phyloP scores from a whole-genome alignment of 2,797 vertebrate genomes.

The Micrastur ruficollis region DNA sequence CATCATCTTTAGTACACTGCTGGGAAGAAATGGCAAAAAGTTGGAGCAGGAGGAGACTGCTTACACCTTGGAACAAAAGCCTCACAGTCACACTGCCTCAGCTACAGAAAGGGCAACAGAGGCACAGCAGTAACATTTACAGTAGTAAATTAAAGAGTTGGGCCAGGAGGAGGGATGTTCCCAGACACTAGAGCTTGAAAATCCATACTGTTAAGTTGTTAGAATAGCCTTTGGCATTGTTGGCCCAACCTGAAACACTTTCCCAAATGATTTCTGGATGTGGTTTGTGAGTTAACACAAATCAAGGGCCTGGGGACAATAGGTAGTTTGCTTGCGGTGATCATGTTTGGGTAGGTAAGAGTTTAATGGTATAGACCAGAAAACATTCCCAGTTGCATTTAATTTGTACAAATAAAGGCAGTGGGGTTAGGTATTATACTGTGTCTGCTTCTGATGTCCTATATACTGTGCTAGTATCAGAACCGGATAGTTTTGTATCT shows the following conservation, averaged over 20 bases:
- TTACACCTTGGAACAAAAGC: not conserved
- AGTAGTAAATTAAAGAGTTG: not conserved
- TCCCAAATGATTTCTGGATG: slow-evolving; percentile 46
- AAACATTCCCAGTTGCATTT: not conserved
- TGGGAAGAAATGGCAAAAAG: not conserved
- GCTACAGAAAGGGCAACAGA: not conserved
- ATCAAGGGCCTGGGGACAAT: slow-evolving; percentile 5
- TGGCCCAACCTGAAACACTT: slow-evolving; percentile 21
- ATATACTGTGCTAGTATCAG: not conserved
- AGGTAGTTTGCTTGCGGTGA: not conserved
- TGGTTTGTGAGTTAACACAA: slow-evolving; percentile 37
- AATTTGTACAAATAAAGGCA: not conserved
- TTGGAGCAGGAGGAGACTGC: not conserved
- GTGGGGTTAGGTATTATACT: not conserved
- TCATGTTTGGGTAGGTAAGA: not conserved
- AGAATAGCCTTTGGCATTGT: slow-evolving; percentile 6
- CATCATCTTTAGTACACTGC: not conserved
- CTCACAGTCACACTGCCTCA: not conserved
- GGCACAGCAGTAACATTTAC: not conserved
- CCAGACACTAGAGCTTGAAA: slow-evolving; percentile 23
- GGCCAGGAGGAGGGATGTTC: not conserved
- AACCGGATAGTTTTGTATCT: not conserved
- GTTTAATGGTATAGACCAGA: not conserved
- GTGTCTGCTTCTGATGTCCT: not conserved
- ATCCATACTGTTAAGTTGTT: not conserved